Base-by-base conservation (phyloP, 1,140 invertebrate species). In the Brachionus calyciflorus region DNA sequence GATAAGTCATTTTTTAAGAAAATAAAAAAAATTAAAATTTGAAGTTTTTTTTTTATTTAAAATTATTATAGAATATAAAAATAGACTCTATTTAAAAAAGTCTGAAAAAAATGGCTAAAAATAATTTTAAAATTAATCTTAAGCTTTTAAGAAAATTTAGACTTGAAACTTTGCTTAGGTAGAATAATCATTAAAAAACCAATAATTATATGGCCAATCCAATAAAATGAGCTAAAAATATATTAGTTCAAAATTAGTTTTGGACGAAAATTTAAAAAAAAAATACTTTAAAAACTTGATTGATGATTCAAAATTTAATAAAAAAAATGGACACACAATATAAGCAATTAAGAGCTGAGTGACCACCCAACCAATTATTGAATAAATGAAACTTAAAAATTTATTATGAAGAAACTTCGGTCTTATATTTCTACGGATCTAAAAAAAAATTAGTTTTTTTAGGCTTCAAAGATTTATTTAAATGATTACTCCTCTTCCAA, bases 331-430 rank as follows among this genome's bases (percentile, higher is more conserved):
- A 80, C 92, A 92, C 17, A 91, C 92, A 21, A 90, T 87, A 81
- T 95, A 95, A 41, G 90, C 89, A n/a, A n/a, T n/a, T n/a, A n/a
- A n/a, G 88, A 57, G 90, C 85, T 91, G 87, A n/a, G 92, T 93
- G 10, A 88, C 86, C 19, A 91, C 80, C 80, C 91, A 90, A 26
- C 92, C 91, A 48, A 92, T 69, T 40, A 89, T 82, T 83, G 94
- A 91, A 82, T 95, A 95, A 79, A 92, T 86, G 68, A 88, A 80
- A 80, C 90, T 90, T 68, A 87, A 82, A 79, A 85, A 82, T 79
- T 83, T 82, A 80, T 89, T 88, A 79, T 84, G 86, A 48, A 91
- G 81, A 84, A 96, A 94, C 80, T 90, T 86, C 21, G 91, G 91
- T 76, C 94, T 88, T 65, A 92, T 85, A 77, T 89, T 87, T 65